These are phyloP conservation scores for Menura novaehollandiae DNA, from an alignment of 2,113 vertebrate species.

Conservation along the genomic window DNA sequence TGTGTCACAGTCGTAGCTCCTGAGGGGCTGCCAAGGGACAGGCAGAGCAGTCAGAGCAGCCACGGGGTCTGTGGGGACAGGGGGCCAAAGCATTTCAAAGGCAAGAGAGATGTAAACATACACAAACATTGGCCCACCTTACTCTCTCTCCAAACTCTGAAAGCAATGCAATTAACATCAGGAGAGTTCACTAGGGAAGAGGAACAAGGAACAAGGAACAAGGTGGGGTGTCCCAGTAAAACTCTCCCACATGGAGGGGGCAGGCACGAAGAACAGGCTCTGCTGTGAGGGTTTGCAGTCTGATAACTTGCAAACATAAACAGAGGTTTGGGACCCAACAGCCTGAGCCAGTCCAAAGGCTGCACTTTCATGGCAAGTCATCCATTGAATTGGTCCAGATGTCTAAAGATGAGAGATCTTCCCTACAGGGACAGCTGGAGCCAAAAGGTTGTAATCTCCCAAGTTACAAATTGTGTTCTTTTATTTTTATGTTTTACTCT, in stretches of 20 bases:
- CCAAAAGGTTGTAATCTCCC: not conserved
- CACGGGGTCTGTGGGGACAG: not conserved
- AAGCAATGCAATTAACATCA: not conserved
- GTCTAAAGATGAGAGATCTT: not conserved
- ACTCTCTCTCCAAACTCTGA: not conserved
- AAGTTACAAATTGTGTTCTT: not conserved
- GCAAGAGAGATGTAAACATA: not conserved
- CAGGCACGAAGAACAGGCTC: not conserved
- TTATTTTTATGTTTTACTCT: not conserved
- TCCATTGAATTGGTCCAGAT: not conserved
- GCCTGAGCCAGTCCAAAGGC: not conserved
- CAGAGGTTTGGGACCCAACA: not conserved
- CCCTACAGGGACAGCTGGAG: conserved; percentile 1
- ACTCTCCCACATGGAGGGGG: not conserved
- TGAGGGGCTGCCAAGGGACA: not conserved
- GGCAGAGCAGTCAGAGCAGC: not conserved
- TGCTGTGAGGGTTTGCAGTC: not conserved
- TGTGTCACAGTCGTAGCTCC: not conserved
- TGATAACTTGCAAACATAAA: not conserved
- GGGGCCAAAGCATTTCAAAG: not conserved
- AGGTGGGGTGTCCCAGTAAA: not conserved
- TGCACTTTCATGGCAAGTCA: not conserved
- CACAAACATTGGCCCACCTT: not conserved
- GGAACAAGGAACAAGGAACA: not conserved
- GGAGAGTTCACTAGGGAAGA: not conserved